phyloP scores from a whole-genome alignment of 2,113 vertebrate genomes.

The Miniopterus natalensis region DNA sequence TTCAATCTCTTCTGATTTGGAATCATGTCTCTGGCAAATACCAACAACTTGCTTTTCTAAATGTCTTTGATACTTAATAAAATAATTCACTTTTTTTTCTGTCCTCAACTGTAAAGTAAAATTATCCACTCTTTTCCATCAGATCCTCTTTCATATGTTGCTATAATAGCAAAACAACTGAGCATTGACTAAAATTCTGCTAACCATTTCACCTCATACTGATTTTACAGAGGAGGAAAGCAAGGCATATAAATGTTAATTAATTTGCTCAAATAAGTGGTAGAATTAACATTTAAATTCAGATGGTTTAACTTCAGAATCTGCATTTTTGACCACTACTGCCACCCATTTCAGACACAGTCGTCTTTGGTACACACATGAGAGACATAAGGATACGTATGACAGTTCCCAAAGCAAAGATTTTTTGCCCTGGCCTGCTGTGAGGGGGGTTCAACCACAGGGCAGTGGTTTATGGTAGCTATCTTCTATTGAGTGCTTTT shows the following conservation, averaged over 20 bases:
- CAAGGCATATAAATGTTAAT: not conserved
- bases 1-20: not conserved
- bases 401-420: not conserved
- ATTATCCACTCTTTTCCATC: not conserved
- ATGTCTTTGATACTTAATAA: conserved; percentile 44
- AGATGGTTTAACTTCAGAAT: not conserved
- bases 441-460: not conserved
- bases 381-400: not conserved
- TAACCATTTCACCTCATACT: not conserved
- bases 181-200: not conserved
- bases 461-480: not conserved
- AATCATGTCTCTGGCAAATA: conserved; percentile 52
- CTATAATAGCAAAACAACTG: not conserved
- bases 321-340: not conserved
- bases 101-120: conserved; percentile 9
- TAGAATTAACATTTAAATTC: conserved; percentile 37
- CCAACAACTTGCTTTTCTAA: conserved; percentile 14
- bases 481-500: not conserved
- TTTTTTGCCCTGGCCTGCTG: not conserved
- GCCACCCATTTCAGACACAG: not conserved
- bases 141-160: not conserved
- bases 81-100: not conserved
- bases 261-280: conserved; percentile 16
- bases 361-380: not conserved
- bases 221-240: not conserved